phyloP scores from a whole-genome alignment of 2,797 vertebrate species.

The Pogoniulus pusillus region DNA sequence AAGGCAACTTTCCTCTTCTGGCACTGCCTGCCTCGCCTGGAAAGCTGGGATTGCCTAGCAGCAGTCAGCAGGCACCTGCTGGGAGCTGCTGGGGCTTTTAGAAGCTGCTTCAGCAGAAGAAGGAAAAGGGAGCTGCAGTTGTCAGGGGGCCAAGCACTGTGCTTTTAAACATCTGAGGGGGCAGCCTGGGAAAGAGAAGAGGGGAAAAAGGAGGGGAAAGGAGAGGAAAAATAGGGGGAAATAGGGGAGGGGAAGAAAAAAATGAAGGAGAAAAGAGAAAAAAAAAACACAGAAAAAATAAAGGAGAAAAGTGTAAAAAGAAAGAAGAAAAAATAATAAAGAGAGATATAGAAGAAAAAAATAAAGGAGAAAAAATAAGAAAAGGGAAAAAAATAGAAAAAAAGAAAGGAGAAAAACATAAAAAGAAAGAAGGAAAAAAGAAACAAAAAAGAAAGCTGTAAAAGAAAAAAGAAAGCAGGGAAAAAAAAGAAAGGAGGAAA shows the following conservation, averaged over 20 bases:
- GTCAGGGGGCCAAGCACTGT: not conserved
- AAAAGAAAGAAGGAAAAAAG: too few relatives aligned
- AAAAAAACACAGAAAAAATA: accelerated
- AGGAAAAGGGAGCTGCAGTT: conserved; percentile 6
- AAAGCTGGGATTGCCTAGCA: conserved; percentile 14
- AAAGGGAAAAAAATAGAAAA: too few relatives aligned
- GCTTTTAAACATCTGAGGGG: not conserved
- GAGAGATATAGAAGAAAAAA: too few relatives aligned
- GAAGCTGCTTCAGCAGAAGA: conserved; percentile 31
- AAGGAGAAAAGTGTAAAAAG: too few relatives aligned
- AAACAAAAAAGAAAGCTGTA: too few relatives aligned
- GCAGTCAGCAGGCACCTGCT: conserved; percentile 38
- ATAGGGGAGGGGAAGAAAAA: too few relatives aligned
- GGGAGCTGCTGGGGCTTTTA: conserved; percentile 8
- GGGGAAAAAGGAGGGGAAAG: not conserved
- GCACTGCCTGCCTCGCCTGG: not conserved
- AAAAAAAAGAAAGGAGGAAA: too few relatives aligned
- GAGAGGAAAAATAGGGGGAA: not conserved
- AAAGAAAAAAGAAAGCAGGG: too few relatives aligned
- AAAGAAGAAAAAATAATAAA: too few relatives aligned
- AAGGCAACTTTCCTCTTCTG: conserved; percentile 10
- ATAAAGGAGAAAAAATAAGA: too few relatives aligned
- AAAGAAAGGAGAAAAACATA: too few relatives aligned
- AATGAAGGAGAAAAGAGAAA: not conserved
- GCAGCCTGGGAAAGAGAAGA: not conserved